These are phyloP conservation scores for Drosophila antonietae DNA, from an alignment of 2,888 invertebrate genomes.

Conservation along the genomic window DNA sequence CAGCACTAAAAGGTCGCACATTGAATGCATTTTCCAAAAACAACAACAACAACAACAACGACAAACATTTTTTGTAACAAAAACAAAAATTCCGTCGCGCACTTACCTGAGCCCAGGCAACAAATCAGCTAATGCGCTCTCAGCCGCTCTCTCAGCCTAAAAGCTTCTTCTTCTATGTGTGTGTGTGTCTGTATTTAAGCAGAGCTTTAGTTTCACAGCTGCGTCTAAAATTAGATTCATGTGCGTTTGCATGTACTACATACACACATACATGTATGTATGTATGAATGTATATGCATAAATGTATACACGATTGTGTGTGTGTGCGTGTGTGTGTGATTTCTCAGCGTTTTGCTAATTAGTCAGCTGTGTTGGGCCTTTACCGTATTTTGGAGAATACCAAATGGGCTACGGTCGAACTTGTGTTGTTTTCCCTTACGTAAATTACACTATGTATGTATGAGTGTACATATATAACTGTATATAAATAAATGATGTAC, in stretches of 20 bases:
- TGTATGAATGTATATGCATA: not conserved
- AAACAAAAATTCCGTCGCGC: conserved; percentile 14
- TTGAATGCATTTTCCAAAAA: conserved; percentile 66
- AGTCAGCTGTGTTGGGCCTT: conserved; percentile 61
- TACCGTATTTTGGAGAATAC: conserved; percentile 30
- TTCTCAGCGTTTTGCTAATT: conserved; percentile 53
- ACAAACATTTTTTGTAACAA: not conserved
- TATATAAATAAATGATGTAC: conserved; percentile 9
- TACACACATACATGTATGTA: too few species aligned
- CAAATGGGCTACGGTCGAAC: conserved; percentile 13
- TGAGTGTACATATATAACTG: not conserved
- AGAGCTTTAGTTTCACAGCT: conserved; percentile 45
- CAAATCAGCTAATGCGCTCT: conserved; percentile 19
- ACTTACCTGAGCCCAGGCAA: conserved; percentile 30
- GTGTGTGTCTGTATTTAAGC: conserved; percentile 14
- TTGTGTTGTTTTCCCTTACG: conserved; percentile 28
- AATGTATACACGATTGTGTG: not conserved
- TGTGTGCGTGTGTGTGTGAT: conserved; percentile 14
- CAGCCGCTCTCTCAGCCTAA: conserved; percentile 12
- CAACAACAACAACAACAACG: conserved; percentile 10
- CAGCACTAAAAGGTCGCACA: conserved; percentile 66
- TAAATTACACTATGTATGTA: conserved; percentile 12
- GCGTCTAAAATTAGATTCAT: conserved; percentile 24
- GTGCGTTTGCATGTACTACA: conserved; percentile 1
- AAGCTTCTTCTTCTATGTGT: conserved; percentile 22